Conservation (phyloP, 2,113 vertebrate genomes). For the Coryphaenoides rupestris region DNA sequence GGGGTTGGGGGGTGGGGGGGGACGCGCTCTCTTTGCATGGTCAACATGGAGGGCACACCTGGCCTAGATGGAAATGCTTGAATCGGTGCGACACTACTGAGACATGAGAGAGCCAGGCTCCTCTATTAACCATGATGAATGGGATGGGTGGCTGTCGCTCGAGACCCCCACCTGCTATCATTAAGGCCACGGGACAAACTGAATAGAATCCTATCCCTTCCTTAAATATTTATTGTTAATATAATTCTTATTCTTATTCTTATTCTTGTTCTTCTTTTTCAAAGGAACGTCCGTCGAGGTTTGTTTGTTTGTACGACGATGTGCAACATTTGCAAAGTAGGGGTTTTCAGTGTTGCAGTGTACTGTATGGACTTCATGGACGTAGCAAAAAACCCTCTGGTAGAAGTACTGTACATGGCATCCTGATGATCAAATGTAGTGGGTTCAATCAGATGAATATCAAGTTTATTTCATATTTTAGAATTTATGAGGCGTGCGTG, state of each 20-base stretch:
- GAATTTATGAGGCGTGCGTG: slow-evolving; percentile 31
- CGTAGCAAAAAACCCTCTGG: slow-evolving; percentile 63
- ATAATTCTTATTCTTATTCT: neutral
- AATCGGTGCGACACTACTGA: slow-evolving; percentile 56
- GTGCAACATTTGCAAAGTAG: slow-evolving; percentile 68
- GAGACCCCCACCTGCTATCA: slow-evolving; percentile 63
- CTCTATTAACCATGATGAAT: slow-evolving; percentile 61
- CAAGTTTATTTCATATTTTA: slow-evolving; percentile 46
- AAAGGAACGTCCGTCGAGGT: slow-evolving; percentile 56
- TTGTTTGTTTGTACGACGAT: slow-evolving; percentile 69
- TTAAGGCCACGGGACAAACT: slow-evolving; percentile 56
- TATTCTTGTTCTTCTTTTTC: slow-evolving; percentile 36
- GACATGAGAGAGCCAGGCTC: slow-evolving; percentile 56
- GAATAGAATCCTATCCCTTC: slow-evolving; percentile 49
- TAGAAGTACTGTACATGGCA: slow-evolving; percentile 53
- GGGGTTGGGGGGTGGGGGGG: slow-evolving; percentile 27
- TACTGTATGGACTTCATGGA: slow-evolving; percentile 48
- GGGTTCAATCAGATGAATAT: slow-evolving; percentile 41
- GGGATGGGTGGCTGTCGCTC: slow-evolving; percentile 58
- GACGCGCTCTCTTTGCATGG: slow-evolving; percentile 59
- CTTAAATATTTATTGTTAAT: slow-evolving; percentile 65
- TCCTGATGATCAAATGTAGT: slow-evolving; percentile 55
- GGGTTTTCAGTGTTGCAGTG: slow-evolving; percentile 58
- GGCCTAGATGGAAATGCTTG: slow-evolving; percentile 66
- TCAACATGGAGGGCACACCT: slow-evolving; percentile 63